Evolutionary conservation across 1,140 invertebrate genomes (phyloP).

Genomic region (Musca vetustissima): DNA sequence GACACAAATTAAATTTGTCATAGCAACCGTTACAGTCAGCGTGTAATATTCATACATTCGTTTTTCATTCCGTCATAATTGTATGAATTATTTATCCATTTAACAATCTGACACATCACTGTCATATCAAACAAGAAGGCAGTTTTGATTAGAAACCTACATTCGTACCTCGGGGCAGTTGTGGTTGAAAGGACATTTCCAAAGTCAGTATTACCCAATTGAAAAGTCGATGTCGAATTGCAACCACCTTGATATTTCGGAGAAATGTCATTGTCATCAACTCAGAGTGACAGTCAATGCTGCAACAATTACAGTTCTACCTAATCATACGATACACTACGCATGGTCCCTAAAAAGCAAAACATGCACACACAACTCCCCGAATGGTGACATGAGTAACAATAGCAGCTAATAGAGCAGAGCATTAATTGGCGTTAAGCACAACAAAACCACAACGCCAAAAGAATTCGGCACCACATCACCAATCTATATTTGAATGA

Average conservation of each 20-base stretch:
- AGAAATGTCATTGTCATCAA: slow-evolving; percentile 42
- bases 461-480: not conserved
- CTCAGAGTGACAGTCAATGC: slow-evolving; percentile 52
- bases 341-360: slow-evolving; percentile 32
- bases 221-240: too few relatives aligned
- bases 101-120: slow-evolving; percentile 55
- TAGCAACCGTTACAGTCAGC: not conserved
- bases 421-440: slow-evolving; percentile 52
- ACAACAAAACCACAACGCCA: slow-evolving; percentile 30
- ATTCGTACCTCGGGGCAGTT: too few relatives aligned
- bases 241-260: not conserved
- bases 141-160: too few relatives aligned
- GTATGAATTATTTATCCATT: slow-evolving; percentile 34
- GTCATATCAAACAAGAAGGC: slow-evolving; percentile 45
- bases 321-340: too few relatives aligned
- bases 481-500: too few relatives aligned
- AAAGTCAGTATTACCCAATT: too few relatives aligned
- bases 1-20: too few relatives aligned
- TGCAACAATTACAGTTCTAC: slow-evolving; percentile 44
- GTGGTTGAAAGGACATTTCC: not conserved
- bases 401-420: slow-evolving; percentile 34
- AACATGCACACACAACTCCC: slow-evolving; percentile 16
- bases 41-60: not conserved
- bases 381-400: slow-evolving; percentile 33
- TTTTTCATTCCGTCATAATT: not conserved